Evolutionary conservation across 1,140 invertebrate genomes (phyloP), one percentile per base, ranked within the genome.

Genomic region (Drosophila kikkawai): DNA sequence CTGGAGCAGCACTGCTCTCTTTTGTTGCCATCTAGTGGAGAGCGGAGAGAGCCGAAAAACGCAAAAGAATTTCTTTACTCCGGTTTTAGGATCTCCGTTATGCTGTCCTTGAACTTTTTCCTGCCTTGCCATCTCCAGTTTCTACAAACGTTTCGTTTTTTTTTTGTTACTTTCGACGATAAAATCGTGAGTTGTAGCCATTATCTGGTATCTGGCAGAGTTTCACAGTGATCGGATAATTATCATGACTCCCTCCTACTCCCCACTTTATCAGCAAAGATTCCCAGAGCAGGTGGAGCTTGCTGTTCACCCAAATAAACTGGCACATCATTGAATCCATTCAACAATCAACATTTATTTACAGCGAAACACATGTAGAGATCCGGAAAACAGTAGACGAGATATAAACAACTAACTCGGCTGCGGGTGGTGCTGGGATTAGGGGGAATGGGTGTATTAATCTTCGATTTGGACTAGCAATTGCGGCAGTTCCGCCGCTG

Each of bases 321-420:
- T 29, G 15, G 4, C n/a, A 22, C 26, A 32, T 17, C 29, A 6
- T n/a, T 5, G 2, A n/a, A 26, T 32, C 51, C 29, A 32, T 45
- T 80, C 41, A 69, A 82, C 73, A 82, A 68, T 82, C 48, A 87
- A 86, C 83, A 86, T 86, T 86, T 86, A 86, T 86, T 86, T 86
- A 86, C 83, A 86, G 44, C 66, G 45, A 80, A 82, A 76, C 37
- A 84, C 66, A 84, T 64, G 59, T 67, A 87, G 57, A 87, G 53
- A 86, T 37, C 50, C 19, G 56, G 48, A 71, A 71, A 76, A 58
- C 67, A 51, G 12, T 63, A 57, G 29, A 64, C 68, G 12, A 51
- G 59, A 73, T 29, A 29, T 29, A 29, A 60, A 58, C 61, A 69
- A 45, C 41, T 29, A 11, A 45, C 41, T 29, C 13, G 41, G 44